phyloP scores from a whole-genome alignment of 1,140 invertebrate genomes.

The Brachionus rotundiformis region DNA sequence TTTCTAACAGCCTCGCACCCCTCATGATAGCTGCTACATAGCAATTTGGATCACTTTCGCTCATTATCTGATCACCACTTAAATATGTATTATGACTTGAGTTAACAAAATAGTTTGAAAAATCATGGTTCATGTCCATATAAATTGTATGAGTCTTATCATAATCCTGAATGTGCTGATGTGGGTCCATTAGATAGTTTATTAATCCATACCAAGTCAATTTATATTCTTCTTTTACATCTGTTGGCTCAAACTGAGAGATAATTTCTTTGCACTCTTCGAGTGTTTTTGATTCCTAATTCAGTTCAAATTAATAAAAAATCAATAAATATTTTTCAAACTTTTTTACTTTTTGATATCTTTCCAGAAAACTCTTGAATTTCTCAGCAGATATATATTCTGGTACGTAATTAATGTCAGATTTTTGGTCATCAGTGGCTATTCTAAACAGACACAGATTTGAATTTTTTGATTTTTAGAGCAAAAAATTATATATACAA shows the following conservation, averaged over 20 bases:
- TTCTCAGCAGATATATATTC: not conserved
- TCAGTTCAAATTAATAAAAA: not conserved
- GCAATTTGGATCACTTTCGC: conserved; percentile 11
- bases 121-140: conserved; percentile 18
- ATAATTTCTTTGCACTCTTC: conserved; percentile 45
- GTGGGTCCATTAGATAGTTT: conserved; percentile 20
- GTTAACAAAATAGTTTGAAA: conserved; percentile 43
- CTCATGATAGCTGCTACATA: conserved; percentile 32
- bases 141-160: conserved; percentile 1
- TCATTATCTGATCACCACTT: conserved; percentile 49
- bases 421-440: not conserved
- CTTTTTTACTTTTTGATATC: conserved; percentile 51
- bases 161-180: conserved; percentile 8
- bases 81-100: conserved; percentile 51
- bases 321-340: not conserved
- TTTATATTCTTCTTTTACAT: conserved; percentile 36
- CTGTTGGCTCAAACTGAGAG: not conserved
- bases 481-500: not conserved
- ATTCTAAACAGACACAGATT: too few relatives aligned
- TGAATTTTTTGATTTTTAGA: too few relatives aligned
- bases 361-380: conserved; percentile 37
- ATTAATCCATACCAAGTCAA: conserved; percentile 27
- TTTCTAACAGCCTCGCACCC: conserved; percentile 36
- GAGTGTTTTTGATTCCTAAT: not conserved
- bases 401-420: conserved; percentile 5